Base-by-base conservation (phyloP, 2,113 vertebrate species). In the Pandion haliaetus region DNA sequence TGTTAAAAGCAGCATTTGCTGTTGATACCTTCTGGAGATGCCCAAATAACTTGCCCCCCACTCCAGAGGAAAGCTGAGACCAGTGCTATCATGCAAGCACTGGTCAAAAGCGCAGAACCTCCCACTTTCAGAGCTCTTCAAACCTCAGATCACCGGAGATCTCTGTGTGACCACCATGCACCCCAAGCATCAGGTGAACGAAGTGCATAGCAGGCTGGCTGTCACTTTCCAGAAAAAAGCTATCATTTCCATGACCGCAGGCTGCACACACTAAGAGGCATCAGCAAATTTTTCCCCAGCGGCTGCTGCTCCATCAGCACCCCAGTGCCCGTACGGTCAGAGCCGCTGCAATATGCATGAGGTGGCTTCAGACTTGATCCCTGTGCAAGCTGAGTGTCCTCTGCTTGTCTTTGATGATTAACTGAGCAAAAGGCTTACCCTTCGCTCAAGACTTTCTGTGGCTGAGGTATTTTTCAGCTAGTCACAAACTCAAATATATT, bases 391-490 rank as follows among this genome's bases (percentile, higher is more conserved):
- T 40, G 62, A 88, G 86, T 21, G 84, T 95, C 96, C 96, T 95
- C 89, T 90, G 87, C 96, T 96, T 94, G 91, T 95, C 94, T 97
- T 73, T 95, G 84, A 90, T 88, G 93, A 97, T 97, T 91, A 95
- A 95, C 70, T 76, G 87, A 95, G 86, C 74, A 82, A 59, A 95
- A 90, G 91, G 74, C 84, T 95, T 81, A 93, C 73, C 70, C 95
- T 86, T 91, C 2, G 38, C 88, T 86, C 76, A 19, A 57, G 86
- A 83, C 94, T 88, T 66, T 90, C 71, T 38, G 38, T 15, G 70
- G 84, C 73, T 78, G 70, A 92, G 89, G 81, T 73, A 62, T 87
- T 92, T 91, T 62, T 65, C 44, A 91, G 92, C 81, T 61, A 84
- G 86, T 85, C 95, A 96, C 89, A 91, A 93, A 90, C 89, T 94